Evolutionary conservation across 1,140 invertebrate genomes (phyloP), one percentile per base, ranked within the genome.

Genomic region (Aporrectodea caliginosa): DNA sequence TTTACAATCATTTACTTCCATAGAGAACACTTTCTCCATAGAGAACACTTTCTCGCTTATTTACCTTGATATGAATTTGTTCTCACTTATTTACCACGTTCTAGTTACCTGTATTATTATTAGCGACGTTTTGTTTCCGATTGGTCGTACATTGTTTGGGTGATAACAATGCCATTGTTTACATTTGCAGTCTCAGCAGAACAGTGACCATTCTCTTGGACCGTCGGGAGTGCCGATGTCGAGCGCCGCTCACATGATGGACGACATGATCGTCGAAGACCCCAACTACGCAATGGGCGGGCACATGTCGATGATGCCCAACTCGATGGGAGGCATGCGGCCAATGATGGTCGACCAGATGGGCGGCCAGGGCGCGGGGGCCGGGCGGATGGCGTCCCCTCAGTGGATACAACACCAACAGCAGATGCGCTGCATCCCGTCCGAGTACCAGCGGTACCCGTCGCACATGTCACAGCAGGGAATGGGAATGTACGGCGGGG

Each of bases 381-480:
- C 75, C 75, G 35, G 34, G 6, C 70, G n/a, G 35, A 76, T 76
- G 75, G 29, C 29, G 35, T 35, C 33, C 6, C 35, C 75, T 76
- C 75, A 75, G 35, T 34, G 35, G 35, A 31, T 35, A 27, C 75
- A 76, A 16, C 75, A 76, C 1, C 43, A 76, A 2, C 75, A 76
- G 12, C 75, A 76, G 35, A 31, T 34, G 29, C 75, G 31, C 43
- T 58, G 43, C 22, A 58, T 58, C 2, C 70, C 34, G 29, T 35
- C 33, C 22, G 16, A 35, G 35, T 30, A 35, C 33, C 75, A 35
- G 34, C 32, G 35, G 27, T 76, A 76, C 43, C 43, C 75, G 0
- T 31, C 75, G 0, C 27, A 30, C 35, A 76, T 32, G 75, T 43
- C 75, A 1, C 75, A 76, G 29, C 75, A 76, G 75, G 33, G 29